Evolutionary conservation across 2,888 invertebrate genomes (phyloP).

Genomic region (Eugnorisma glareosa): DNA sequence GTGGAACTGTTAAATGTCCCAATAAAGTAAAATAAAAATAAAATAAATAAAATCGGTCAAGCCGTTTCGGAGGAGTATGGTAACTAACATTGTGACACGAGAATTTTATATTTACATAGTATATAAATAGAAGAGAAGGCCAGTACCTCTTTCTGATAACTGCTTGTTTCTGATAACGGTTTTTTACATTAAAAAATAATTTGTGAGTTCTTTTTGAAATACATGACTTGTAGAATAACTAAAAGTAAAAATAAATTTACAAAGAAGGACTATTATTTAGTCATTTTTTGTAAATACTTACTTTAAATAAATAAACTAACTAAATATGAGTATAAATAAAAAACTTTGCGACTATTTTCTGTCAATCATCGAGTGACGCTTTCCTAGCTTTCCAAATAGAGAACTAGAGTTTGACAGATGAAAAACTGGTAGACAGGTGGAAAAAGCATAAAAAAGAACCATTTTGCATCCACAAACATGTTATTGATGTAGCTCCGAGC

Average conservation of each 20-base stretch:
- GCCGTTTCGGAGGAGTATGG: too few relatives aligned
- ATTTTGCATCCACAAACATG: conserved; percentile 7
- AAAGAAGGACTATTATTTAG: too few relatives aligned
- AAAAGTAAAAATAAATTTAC: not conserved
- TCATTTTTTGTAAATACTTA: too few relatives aligned
- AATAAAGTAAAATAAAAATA: too few relatives aligned
- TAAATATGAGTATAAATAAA: not conserved
- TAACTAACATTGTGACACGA: too few relatives aligned
- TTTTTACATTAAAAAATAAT: not conserved
- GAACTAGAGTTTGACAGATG: not conserved
- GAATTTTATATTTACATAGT: too few relatives aligned
- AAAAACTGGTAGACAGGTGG: not conserved
- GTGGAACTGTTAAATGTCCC: too few relatives aligned
- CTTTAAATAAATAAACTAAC: not conserved
- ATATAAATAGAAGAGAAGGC: not conserved
- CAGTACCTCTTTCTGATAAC: not conserved
- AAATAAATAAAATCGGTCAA: too few relatives aligned
- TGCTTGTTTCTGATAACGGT: too few relatives aligned
- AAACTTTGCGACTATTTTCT: not conserved
- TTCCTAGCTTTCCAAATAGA: not conserved
- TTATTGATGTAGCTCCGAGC: conserved; percentile 10
- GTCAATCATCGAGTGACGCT: not conserved
- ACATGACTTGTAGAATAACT: not conserved
- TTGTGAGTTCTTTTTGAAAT: not conserved
- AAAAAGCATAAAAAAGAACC: not conserved